Conservation (phyloP, 2,797 vertebrate genomes). For the Liasis olivaceus region DNA sequence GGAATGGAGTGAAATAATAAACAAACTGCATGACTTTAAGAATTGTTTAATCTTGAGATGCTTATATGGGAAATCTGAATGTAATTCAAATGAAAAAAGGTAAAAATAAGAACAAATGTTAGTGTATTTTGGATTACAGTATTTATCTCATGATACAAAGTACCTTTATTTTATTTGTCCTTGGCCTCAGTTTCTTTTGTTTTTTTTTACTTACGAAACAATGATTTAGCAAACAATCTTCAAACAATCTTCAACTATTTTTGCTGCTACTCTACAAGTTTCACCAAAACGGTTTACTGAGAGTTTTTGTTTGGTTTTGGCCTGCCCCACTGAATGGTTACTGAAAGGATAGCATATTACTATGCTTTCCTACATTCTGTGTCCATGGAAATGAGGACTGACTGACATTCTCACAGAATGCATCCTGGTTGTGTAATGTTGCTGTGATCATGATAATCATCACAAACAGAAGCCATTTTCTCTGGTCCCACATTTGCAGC, state of each 20-base stretch:
- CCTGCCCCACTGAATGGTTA: neutral
- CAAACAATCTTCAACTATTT: neutral
- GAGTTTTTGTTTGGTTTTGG: neutral
- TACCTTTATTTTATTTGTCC: neutral
- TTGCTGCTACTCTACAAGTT: neutral
- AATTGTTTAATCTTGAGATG: conserved; percentile 2
- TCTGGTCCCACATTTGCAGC: neutral
- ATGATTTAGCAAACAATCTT: neutral
- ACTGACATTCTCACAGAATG: neutral
- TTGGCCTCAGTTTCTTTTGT: neutral
- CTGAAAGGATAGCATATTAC: neutral
- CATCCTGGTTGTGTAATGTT: neutral
- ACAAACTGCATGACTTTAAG: conserved; percentile 7
- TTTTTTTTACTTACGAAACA: neutral
- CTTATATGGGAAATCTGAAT: neutral
- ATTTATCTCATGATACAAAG: neutral
- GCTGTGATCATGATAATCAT: neutral
- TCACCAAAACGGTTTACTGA: neutral
- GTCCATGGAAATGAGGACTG: neutral
- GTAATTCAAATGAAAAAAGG: neutral
- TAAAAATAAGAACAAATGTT: neutral
- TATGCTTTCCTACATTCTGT: neutral
- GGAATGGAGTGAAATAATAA: conserved; percentile 54
- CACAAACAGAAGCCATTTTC: neutral
- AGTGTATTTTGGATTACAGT: neutral